These are phyloP conservation scores for Gymnothorax javanicus DNA, from an alignment of 2,797 vertebrate genomes.

Conservation along the genomic window DNA sequence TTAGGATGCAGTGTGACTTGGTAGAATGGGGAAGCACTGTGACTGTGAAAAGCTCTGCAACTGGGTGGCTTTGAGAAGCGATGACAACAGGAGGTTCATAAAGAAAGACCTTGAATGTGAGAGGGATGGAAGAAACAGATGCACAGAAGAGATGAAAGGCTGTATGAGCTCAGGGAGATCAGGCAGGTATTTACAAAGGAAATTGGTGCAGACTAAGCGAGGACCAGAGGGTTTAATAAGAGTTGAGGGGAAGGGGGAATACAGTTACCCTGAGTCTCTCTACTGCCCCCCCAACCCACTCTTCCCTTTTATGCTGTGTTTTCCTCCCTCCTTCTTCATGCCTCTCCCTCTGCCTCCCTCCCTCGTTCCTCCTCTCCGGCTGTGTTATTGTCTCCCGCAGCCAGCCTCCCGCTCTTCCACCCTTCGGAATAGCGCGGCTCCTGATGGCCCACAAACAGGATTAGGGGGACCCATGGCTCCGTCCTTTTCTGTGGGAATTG, in stretches of 20 bases:
- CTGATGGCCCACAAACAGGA: constrained; percentile 75
- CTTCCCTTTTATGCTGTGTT: not conserved
- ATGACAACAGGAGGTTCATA: not conserved
- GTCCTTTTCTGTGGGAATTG: constrained; percentile 69
- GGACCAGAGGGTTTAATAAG: not conserved
- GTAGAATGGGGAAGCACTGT: not conserved
- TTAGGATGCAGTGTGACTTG: not conserved
- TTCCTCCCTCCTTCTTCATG: constrained; percentile 46
- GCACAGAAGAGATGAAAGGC: not conserved
- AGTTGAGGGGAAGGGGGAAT: constrained; percentile 11
- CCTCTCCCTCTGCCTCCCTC: constrained; percentile 52
- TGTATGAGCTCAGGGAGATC: not conserved
- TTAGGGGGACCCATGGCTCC: constrained; percentile 70
- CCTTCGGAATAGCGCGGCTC: constrained; percentile 46
- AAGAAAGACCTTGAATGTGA: not conserved
- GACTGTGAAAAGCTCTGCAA: too few relatives aligned
- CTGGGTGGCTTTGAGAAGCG: too few relatives aligned
- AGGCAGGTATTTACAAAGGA: not conserved
- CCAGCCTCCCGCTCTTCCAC: constrained; percentile 63
- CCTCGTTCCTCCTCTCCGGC: constrained; percentile 49
- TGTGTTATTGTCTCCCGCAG: constrained; percentile 62
- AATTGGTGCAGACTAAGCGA: not conserved
- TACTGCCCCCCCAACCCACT: not conserved
- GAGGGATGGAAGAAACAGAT: not conserved
- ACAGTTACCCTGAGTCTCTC: not conserved